Conservation (phyloP, 2,797 vertebrate genomes). For the Uromys caudimaculatus region DNA sequence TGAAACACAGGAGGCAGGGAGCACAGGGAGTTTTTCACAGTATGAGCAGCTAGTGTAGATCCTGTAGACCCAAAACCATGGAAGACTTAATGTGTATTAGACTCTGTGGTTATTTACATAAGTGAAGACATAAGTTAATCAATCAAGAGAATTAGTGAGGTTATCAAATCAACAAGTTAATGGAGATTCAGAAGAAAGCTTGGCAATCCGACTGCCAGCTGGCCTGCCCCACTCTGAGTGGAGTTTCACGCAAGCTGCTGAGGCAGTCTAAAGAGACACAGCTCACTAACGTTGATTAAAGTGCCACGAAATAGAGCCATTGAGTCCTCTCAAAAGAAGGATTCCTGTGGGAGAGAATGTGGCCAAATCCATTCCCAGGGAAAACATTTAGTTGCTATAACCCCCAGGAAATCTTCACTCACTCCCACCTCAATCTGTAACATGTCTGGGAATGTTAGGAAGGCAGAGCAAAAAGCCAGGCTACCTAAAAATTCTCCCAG, state of each 20-base stretch:
- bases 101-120: neutral
- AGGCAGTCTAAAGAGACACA: neutral
- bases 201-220: neutral
- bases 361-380: conserved; percentile 16
- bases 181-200: neutral
- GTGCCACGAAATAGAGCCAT: neutral
- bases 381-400: conserved; percentile 55
- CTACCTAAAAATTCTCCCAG: conserved; percentile 15
- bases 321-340: neutral
- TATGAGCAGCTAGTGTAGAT: neutral
- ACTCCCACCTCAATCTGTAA: neutral
- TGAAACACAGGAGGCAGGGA: neutral
- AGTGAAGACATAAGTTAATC: neutral
- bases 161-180: neutral
- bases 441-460: neutral
- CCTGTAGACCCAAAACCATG: neutral
- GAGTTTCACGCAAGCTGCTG: neutral
- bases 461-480: neutral
- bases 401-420: neutral
- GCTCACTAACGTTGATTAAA: neutral
- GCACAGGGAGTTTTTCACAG: fast-evolving
- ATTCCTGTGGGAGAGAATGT: neutral
- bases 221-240: neutral
- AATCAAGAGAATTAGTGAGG: neutral
- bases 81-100: neutral